Conservation (phyloP, 2,888 invertebrate species). For the Diogma glabrata region DNA sequence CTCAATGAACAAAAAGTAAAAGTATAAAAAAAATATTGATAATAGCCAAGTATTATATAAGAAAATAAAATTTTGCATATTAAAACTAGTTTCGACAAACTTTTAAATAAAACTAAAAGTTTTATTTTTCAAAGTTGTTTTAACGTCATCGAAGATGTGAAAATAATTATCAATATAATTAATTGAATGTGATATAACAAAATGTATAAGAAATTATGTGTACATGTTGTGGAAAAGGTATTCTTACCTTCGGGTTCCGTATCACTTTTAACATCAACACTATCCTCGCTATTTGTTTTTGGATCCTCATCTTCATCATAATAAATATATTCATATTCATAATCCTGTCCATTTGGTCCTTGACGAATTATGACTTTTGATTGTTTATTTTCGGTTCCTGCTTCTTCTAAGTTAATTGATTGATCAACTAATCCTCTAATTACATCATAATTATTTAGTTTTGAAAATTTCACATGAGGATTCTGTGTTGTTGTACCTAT, state of each 20-base stretch:
- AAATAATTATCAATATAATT: no score
- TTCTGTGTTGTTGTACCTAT: conserved; percentile 17
- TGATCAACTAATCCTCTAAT: conserved; percentile 34
- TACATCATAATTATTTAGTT: conserved; percentile 20
- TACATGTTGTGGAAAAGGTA: no score
- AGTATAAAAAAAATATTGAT: no score
- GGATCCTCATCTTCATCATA: conserved; percentile 69
- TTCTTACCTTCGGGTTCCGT: conserved; percentile 26
- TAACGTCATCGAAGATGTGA: no score
- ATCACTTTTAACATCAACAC: conserved; percentile 10
- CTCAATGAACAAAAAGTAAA: no score
- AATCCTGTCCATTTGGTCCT: conserved; percentile 80
- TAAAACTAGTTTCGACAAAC: no score
- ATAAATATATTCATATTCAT: conserved; percentile 85
- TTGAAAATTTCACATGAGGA: background rate
- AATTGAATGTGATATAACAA: no score
- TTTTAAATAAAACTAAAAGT: no score
- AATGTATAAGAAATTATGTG: no score
- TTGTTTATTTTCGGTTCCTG: conserved; percentile 55
- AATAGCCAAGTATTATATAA: no score
- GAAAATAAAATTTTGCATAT: no score
- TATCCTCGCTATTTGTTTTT: background rate
- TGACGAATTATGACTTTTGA: conserved; percentile 73
- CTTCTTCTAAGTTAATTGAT: conserved; percentile 45
- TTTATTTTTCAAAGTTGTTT: no score